Conservation (phyloP, 2,797 vertebrate genomes). For the Hirundo rustica region DNA sequence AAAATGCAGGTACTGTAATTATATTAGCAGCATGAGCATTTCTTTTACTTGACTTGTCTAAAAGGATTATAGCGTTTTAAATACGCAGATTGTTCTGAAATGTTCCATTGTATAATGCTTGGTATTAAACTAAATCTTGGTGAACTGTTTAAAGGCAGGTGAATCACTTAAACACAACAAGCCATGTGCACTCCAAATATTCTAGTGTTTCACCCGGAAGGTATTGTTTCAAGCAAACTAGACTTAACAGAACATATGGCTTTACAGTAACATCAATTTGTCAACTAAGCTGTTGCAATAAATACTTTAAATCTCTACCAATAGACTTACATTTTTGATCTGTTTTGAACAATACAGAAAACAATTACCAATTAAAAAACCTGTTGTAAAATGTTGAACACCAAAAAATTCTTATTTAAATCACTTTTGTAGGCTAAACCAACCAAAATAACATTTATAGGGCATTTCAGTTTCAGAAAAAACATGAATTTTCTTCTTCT, state of each 20-base stretch:
- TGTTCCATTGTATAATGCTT: slow-evolving; percentile 58
- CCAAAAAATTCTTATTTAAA: slow-evolving; percentile 80
- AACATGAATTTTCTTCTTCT: slow-evolving; percentile 72
- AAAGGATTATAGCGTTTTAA: slow-evolving; percentile 54
- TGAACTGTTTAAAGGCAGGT: slow-evolving; percentile 77
- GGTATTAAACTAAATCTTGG: slow-evolving; percentile 67
- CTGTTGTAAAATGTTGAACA: slow-evolving; percentile 85
- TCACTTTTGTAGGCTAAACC: slow-evolving; percentile 80
- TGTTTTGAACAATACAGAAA: slow-evolving; percentile 85
- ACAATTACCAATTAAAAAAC: slow-evolving; percentile 89
- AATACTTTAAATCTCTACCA: slow-evolving; percentile 90
- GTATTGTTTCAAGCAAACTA: slow-evolving; percentile 76
- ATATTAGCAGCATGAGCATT: slow-evolving; percentile 64
- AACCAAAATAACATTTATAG: slow-evolving; percentile 80
- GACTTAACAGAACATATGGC: slow-evolving; percentile 80
- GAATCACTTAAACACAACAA: slow-evolving; percentile 75
- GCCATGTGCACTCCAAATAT: slow-evolving; percentile 78
- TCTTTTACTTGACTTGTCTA: slow-evolving; percentile 60
- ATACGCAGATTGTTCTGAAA: slow-evolving; percentile 67
- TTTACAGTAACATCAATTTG: slow-evolving; percentile 82
- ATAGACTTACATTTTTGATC: slow-evolving; percentile 84
- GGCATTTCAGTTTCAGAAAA: slow-evolving; percentile 76
- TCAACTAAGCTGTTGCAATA: slow-evolving; percentile 85
- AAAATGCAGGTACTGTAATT: slow-evolving; percentile 60
- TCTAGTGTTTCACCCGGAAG: slow-evolving; percentile 76